phyloP scores from a whole-genome alignment of 2,113 vertebrate species.

The Peucedramus taeniatus region DNA sequence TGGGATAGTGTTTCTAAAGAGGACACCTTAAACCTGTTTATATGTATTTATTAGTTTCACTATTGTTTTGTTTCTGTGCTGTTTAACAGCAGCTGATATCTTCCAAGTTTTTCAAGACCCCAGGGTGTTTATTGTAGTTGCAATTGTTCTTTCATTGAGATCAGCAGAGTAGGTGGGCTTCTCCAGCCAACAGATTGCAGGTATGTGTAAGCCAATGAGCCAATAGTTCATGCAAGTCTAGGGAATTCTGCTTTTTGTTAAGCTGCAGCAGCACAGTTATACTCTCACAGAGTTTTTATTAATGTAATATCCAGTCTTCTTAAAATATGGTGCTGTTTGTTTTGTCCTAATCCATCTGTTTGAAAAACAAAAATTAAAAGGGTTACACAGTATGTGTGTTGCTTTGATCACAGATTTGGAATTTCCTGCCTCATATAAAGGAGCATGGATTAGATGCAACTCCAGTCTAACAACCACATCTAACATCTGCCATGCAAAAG shows the following conservation, averaged over 20 bases:
- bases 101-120: not conserved
- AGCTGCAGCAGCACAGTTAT: not conserved
- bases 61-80: not conserved
- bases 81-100: not conserved
- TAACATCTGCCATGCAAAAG: not conserved
- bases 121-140: not conserved
- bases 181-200: not conserved
- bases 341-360: not conserved
- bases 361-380: not conserved
- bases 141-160: not conserved
- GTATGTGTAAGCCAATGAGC: not conserved
- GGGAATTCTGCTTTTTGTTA: conserved; percentile 10
- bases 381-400: not conserved
- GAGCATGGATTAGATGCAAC: not conserved
- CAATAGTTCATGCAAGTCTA: not conserved
- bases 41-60: conserved; percentile 16
- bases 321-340: not conserved
- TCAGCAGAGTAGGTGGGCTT: not conserved
- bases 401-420: not conserved
- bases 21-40: not conserved
- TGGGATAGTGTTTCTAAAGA: not conserved
- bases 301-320: not conserved
- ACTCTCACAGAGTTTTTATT: not conserved
- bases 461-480: not conserved
- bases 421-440: not conserved